Evolutionary conservation across 2,797 vertebrate species (phyloP), one percentile per base, ranked within the genome.

Genomic region (Gymnoscopelus microlampas): DNA sequence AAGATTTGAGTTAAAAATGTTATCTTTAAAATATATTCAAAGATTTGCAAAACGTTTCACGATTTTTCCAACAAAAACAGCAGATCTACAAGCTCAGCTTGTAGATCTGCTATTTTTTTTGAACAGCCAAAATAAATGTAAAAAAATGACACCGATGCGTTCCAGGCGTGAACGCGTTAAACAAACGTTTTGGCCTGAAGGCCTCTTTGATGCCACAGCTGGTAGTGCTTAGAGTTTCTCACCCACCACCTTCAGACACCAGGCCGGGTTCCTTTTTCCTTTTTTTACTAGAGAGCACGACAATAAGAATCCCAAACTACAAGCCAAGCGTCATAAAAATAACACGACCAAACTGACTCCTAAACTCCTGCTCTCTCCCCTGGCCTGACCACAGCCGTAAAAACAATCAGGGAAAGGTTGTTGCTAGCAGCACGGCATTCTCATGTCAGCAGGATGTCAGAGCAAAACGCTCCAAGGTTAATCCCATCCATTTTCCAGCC

Each of bases 171-270:
- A n/a, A n/a, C n/a, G n/a, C 83, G 83, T 87, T 84, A 88, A 91
- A 89, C 65, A 80, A 91, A 88, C 85, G 84, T n/a, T n/a, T n/a
- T n/a, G n/a, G n/a, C n/a, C n/a, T n/a, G 81, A 78, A 73, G 63
- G 84, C 84, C 58, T 6, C 89, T 93, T 92, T 93, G 86, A 93
- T 89, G 89, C 82, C 70, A 85, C 91, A 92, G 91, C 90, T 92
- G 92, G 88, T 90, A 89, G 83, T 78, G 85, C 85, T 93, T 90
- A 89, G 71, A 71, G 76, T 84, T 89, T 83, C 82, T 85, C 85
- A 87, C 85, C 85, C 85, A 54, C 87, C 82, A 78, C 71, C 80
- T 81, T 85, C 66, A 88, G 84, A 91, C 69, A 82, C 77, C 71
- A 78, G 78, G 77, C 58, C 71, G n/a, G n/a, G n/a, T n/a, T n/a